Evolutionary conservation across 2,113 vertebrate species (phyloP).

Genomic region (Triplophysa tibetana): DNA sequence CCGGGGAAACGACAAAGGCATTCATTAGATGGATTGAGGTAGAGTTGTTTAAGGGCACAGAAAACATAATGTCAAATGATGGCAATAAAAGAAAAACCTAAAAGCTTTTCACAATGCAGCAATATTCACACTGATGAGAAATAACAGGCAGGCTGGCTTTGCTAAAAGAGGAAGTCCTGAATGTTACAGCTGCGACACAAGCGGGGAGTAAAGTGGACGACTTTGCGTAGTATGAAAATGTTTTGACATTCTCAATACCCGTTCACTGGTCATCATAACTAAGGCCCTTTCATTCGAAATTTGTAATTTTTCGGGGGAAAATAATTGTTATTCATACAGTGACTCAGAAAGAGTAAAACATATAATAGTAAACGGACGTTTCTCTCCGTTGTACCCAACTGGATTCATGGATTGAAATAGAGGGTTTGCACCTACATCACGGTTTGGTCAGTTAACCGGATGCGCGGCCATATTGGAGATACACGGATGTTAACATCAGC

Average conservation of each 20-base stretch:
- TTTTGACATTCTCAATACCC: not conserved
- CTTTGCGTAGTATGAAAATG: conserved; percentile 2
- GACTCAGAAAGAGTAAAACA: not conserved
- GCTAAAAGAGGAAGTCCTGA: not conserved
- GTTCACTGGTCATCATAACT: not conserved
- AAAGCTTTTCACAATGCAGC: conserved; percentile 25
- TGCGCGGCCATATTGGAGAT: too few relatives aligned
- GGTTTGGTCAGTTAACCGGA: too few relatives aligned
- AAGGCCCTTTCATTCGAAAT: not conserved
- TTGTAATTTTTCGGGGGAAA: too few relatives aligned
- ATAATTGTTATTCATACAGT: conserved; percentile 6
- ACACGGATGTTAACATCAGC: too few relatives aligned
- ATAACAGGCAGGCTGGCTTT: not conserved
- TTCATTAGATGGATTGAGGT: conserved; percentile 36
- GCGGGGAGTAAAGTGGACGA: not conserved
- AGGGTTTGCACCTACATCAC: too few relatives aligned
- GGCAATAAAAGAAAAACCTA: conserved; percentile 13
- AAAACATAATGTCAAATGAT: conserved; percentile 16
- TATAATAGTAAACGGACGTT: not conserved
- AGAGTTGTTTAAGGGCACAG: conserved; percentile 31
- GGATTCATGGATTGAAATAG: conserved; percentile 2
- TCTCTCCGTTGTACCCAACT: conserved; percentile 9
- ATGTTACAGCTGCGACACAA: not conserved
- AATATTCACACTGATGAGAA: conserved; percentile 19
- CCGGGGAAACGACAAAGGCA: conserved; percentile 25